These are phyloP conservation scores for Rhorus exstirpatorius DNA, from an alignment of 2,888 invertebrate species.

Conservation along the genomic window DNA sequence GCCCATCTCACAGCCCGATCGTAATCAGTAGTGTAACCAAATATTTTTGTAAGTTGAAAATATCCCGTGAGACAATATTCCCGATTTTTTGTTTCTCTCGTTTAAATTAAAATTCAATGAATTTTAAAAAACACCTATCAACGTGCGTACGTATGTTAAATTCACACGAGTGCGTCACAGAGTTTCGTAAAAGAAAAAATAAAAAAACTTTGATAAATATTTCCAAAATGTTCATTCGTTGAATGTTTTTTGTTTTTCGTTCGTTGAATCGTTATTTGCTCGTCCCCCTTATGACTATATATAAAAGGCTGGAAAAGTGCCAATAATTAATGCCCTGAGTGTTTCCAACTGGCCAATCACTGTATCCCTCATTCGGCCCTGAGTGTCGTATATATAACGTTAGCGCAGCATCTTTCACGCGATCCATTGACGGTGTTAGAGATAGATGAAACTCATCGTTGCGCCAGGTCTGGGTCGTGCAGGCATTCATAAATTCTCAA, in stretches of 20 bases:
- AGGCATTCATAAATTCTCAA: conserved; percentile 63
- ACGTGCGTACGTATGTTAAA: too few species aligned
- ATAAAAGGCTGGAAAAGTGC: not conserved
- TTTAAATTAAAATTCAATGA: not conserved
- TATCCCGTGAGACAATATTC: conserved; percentile 10
- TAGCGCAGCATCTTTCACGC: conserved; percentile 27
- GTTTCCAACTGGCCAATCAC: not conserved
- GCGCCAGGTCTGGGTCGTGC: conserved; percentile 65
- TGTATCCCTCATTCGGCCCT: not conserved
- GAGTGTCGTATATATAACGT: not conserved
- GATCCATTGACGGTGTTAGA: conserved; percentile 50
- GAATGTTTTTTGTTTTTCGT: not conserved
- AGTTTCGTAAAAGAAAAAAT: too few species aligned
- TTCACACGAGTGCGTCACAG: too few species aligned
- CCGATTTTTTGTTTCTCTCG: not conserved
- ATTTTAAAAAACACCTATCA: not conserved
- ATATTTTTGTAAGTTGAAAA: conserved; percentile 3
- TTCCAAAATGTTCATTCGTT: too few species aligned
- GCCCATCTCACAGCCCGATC: not conserved
- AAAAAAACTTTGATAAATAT: too few species aligned
- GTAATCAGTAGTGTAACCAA: conserved; percentile 11
- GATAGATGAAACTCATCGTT: conserved; percentile 36
- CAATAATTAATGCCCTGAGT: conserved; percentile 16
- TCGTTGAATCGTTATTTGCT: too few species aligned
- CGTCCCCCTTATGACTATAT: too few species aligned